A percentile compares a stretch with the other conserved stretches of the same genome.
These are phyloP conservation scores for Phalacrocorax brasilianus DNA, from an alignment of 2,113 vertebrate species.

Conservation along the genomic window DNA sequence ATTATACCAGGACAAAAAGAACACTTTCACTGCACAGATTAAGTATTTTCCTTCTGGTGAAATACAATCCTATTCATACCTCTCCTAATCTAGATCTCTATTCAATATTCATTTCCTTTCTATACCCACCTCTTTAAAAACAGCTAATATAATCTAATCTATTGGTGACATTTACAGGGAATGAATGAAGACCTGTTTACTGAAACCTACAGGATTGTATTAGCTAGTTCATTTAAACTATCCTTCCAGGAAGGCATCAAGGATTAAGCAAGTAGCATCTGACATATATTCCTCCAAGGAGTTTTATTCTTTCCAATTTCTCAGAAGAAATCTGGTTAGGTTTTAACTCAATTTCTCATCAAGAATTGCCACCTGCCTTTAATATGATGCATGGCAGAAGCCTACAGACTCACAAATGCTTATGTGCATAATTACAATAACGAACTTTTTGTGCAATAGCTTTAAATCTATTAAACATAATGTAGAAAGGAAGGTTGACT, in stretches of 20 bases:
- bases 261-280: slow-evolving; percentile 19
- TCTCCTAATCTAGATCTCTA: not conserved
- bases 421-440: not conserved
- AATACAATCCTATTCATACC: not conserved
- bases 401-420: not conserved
- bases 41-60: not conserved
- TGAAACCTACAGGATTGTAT: not conserved
- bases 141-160: not conserved
- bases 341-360: slow-evolving; percentile 29
- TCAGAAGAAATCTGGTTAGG: slow-evolving; percentile 7
- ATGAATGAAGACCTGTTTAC: slow-evolving; percentile 35
- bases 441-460: not conserved
- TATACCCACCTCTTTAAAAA: not conserved
- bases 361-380: slow-evolving; percentile 20
- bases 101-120: not conserved
- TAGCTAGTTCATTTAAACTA: slow-evolving; percentile 18
- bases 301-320: not conserved
- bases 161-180: not conserved
- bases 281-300: slow-evolving; percentile 27
- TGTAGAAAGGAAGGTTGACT: not conserved
- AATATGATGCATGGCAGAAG: not conserved
- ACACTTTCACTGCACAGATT: not conserved
- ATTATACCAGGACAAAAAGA: not conserved
- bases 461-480: not conserved
- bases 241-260: slow-evolving; percentile 28